A percentile compares a stretch with the other conserved stretches of the same genome.
Conservation (phyloP, 2,888 invertebrate genomes). For the Agonopterix heracliana region DNA sequence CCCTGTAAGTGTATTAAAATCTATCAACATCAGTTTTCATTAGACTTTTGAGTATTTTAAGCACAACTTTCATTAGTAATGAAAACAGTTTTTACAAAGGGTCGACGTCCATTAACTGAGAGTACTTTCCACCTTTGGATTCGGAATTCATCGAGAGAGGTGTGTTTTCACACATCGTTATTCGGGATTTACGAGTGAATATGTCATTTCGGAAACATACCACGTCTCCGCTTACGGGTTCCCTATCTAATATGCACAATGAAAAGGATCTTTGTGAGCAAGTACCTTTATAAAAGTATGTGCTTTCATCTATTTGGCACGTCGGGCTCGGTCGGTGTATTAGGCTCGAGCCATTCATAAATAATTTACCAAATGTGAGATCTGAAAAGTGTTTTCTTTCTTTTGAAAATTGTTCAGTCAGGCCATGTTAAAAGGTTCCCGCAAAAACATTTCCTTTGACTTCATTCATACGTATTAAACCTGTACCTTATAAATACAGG, state of each 20-base stretch:
- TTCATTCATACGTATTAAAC: background rate
- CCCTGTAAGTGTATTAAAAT: no score
- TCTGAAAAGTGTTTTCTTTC: conserved; percentile 36
- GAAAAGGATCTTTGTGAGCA: conserved; percentile 50
- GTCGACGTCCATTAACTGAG: background rate
- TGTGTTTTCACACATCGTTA: conserved; percentile 48
- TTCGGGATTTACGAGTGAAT: conserved; percentile 46
- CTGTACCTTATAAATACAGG: no score
- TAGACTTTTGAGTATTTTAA: no score
- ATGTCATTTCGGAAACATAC: conserved; percentile 47
- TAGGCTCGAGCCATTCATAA: conserved; percentile 54
- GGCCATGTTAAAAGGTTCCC: conserved; percentile 35
- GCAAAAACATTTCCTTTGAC: conserved; percentile 13
- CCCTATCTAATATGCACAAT: conserved; percentile 62
- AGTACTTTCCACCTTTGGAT: conserved; percentile 1
- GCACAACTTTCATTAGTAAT: no score
- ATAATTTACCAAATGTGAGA: conserved; percentile 58
- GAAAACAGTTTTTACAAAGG: background rate
- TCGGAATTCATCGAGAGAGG: conserved; percentile 6
- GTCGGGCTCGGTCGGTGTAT: conserved; percentile 34
- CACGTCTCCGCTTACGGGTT: conserved; percentile 49
- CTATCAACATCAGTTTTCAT: no score
- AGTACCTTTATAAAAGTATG: conserved; percentile 47
- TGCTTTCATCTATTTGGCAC: conserved; percentile 48
- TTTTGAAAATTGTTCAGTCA: conserved; percentile 46